Conservation (phyloP, 1,140 invertebrate species). For the Nixonia krombeini region DNA sequence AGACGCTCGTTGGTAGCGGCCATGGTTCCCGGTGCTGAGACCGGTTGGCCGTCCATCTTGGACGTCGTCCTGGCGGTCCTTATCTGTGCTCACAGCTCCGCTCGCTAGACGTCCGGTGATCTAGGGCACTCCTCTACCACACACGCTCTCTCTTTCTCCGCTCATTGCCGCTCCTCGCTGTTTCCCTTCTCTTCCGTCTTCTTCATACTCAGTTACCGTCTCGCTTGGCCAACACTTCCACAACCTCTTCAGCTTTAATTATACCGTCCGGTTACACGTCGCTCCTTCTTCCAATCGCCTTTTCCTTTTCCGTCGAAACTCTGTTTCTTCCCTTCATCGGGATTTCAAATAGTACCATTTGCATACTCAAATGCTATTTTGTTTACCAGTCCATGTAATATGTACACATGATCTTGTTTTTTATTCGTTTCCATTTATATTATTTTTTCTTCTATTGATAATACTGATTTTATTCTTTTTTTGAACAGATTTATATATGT, state of each 20-base stretch:
- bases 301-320: constrained; percentile 18
- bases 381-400: too few species aligned
- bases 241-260: constrained; percentile 44
- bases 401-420: too few species aligned
- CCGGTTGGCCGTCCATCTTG: constrained; percentile 70
- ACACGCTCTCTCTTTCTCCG: constrained; percentile 29
- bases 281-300: constrained; percentile 9
- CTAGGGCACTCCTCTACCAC: constrained; percentile 60
- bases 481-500: too few species aligned
- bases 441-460: too few species aligned
- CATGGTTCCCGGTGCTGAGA: constrained; percentile 59
- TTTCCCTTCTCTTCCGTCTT: constrained; percentile 5
- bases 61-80: constrained; percentile 70
- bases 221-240: constrained; percentile 22
- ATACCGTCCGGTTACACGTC: constrained; percentile 40
- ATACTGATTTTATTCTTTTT: too few species aligned
- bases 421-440: too few species aligned
- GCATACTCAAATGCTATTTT: too few species aligned
- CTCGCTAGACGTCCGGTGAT: constrained; percentile 70
- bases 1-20: constrained; percentile 49
- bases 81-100: constrained; percentile 71
- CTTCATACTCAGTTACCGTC: not conserved
- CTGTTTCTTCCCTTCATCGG: constrained; percentile 26
- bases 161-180: constrained; percentile 20
- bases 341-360: constrained; percentile 30